A percentile compares a stretch with the other conserved stretches of the same genome.
These are phyloP conservation scores for Darevskia mixta DNA, from an alignment of 2,797 vertebrate genomes.

Conservation along the genomic window DNA sequence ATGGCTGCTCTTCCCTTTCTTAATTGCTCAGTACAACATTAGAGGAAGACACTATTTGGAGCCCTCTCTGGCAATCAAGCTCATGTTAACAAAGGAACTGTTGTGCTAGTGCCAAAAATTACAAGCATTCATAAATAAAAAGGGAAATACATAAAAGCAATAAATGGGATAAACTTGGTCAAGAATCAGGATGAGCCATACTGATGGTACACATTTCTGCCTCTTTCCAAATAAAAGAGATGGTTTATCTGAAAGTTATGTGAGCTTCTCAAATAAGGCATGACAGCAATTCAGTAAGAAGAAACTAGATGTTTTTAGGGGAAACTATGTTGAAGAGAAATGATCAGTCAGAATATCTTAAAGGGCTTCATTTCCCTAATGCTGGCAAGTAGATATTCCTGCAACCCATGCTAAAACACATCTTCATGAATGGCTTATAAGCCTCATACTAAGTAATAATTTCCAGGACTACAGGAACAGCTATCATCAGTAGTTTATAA, in stretches of 20 bases:
- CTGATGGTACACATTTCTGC: not conserved
- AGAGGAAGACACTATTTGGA: not conserved
- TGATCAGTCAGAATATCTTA: constrained; percentile 5
- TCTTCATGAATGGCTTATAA: not conserved
- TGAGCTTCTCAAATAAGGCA: constrained; percentile 14
- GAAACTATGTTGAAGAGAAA: constrained; percentile 25
- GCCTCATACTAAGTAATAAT: not conserved
- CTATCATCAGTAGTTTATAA: not conserved
- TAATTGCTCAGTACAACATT: not conserved
- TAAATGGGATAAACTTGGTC: not conserved
- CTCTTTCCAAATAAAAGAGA: fast-evolving
- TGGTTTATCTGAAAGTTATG: not conserved
- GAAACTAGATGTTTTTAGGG: constrained; percentile 43
- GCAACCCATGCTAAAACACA: constrained; percentile 17
- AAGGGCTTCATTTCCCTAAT: constrained; percentile 46
- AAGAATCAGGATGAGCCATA: constrained; percentile 1
- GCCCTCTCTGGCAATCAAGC: not conserved
- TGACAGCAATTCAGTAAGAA: constrained; percentile 4
- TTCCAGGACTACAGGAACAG: not conserved
- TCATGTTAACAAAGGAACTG: not conserved
- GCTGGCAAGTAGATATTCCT: constrained; percentile 22
- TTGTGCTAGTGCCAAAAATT: fast-evolving
- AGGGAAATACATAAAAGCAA: not conserved
- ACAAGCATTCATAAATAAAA: constrained; percentile 6
- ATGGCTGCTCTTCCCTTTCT: not conserved